Percentiles rank a stretch among this genome's conserved stretches.
Conservation (phyloP, 2,797 vertebrate species). For the Dromococcyx pavoninus region DNA sequence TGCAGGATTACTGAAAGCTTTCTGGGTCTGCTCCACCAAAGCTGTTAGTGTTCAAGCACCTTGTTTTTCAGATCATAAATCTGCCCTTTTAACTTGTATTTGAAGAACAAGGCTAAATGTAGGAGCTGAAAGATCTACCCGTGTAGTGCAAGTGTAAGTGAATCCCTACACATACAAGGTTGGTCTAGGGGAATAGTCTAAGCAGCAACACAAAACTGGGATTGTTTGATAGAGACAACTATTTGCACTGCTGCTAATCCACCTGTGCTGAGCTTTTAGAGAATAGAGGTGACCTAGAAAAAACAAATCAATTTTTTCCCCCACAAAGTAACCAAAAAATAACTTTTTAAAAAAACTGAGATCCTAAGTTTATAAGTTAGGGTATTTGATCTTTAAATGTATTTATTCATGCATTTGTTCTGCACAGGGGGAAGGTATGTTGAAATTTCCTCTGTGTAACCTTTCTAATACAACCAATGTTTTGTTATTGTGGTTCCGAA, state of each 20-base stretch:
- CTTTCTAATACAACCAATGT: background rate
- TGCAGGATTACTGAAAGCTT: constrained; percentile 49
- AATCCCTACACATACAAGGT: background rate
- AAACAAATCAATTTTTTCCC: background rate
- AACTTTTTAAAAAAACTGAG: fast-evolving
- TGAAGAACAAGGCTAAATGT: constrained; percentile 43
- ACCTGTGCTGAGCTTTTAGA: background rate
- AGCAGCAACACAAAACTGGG: background rate
- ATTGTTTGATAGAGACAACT: constrained; percentile 3
- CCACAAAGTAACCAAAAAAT: background rate
- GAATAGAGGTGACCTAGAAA: background rate
- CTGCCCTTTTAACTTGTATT: constrained; percentile 19
- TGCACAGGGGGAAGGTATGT: background rate
- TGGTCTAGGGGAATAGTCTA: background rate
- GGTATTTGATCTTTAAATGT: background rate
- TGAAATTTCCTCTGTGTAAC: background rate
- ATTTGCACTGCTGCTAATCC: background rate
- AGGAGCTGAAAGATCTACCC: constrained; percentile 7
- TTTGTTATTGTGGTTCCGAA: background rate
- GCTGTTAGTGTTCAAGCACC: constrained; percentile 32
- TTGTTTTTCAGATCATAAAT: constrained; percentile 63
- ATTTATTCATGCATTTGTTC: background rate
- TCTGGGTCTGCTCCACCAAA: constrained; percentile 41
- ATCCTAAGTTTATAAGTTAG: background rate
- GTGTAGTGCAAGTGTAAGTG: background rate